Base-by-base conservation (phyloP, 2,888 invertebrate genomes). In the Aleiodes alternator region DNA sequence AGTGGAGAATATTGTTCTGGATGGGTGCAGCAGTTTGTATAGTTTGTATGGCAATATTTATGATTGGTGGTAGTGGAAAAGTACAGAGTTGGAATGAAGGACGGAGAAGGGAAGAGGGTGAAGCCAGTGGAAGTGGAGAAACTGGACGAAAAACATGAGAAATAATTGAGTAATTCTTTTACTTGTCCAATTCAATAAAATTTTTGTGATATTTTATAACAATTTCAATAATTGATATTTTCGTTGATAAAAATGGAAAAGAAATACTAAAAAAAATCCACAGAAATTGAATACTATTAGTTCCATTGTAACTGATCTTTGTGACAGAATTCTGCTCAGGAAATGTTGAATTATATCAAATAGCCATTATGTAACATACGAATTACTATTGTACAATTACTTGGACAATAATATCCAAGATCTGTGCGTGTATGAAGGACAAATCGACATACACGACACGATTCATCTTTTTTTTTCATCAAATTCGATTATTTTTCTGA, bases 21-120 rank as follows among this genome's bases (percentile, higher is more conserved):
- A 87, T 90, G 69, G 89, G 89, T 7, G 89, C 87, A 3, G 80
- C 73, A 0, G 85, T 90, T 0, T 87, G 86, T 64, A 86, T 89
- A 23, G 23, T 76, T 0, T 84, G 85, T 69, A 90, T 90, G 83
- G 5, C 88, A 5, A 66, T 90, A 61, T 90, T 90, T 75, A 79
- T 89, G 3, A 51, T 87, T 7, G 88, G 90, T 56, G 90, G 90
- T 61, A 87, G 87, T 34, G 89, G 87, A 43, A 82, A 89, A 56
- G 84, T 88, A 57, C 90, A 90, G 72, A 77, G 80, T 4, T 90
- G 90, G 90, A 90, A 90, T 64, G 86, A 87, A 57, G 51, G 79
- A 1, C 34, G 6, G 34, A 72, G 75, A 38, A 23, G 12, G 0
- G 75, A 56, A n/a, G 43, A 66, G 11, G 55, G 23, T 23, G 55